Evolutionary conservation across 2,888 invertebrate species (phyloP).

Genomic region (Uropetala carovei): DNA sequence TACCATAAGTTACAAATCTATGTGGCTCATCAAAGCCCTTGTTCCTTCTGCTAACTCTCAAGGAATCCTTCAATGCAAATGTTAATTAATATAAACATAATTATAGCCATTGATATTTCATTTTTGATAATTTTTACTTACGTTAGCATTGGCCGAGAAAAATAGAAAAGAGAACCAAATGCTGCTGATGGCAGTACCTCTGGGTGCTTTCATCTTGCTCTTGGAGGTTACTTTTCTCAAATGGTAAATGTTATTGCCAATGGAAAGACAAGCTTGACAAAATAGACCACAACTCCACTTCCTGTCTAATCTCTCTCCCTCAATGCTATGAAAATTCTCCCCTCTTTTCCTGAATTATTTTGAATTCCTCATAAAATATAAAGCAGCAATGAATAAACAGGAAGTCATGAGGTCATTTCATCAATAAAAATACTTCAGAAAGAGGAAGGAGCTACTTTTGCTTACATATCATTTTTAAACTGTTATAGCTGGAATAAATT

Average conservation of each 20-base stretch:
- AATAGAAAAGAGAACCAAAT: neutral
- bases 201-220: neutral
- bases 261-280: neutral
- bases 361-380: too few species aligned
- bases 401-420: too few species aligned
- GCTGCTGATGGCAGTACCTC: neutral
- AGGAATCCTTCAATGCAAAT: neutral
- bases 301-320: neutral
- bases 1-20: conserved; percentile 16
- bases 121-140: neutral
- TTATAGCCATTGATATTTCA: neutral
- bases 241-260: neutral
- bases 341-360: neutral
- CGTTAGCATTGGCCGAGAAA: neutral
- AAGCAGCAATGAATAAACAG: too few species aligned
- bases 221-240: neutral
- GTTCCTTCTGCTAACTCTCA: neutral
- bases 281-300: conserved; percentile 47
- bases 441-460: too few species aligned
- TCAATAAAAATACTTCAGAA: too few species aligned
- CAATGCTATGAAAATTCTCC: neutral
- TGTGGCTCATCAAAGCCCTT: neutral
- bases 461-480: too few species aligned
- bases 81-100: too few species aligned
- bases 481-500: too few species aligned